Percentiles rank a stretch among this genome's conserved stretches.
Evolutionary conservation across 2,113 vertebrate species (phyloP).

Genomic region (Numida meleagris): DNA sequence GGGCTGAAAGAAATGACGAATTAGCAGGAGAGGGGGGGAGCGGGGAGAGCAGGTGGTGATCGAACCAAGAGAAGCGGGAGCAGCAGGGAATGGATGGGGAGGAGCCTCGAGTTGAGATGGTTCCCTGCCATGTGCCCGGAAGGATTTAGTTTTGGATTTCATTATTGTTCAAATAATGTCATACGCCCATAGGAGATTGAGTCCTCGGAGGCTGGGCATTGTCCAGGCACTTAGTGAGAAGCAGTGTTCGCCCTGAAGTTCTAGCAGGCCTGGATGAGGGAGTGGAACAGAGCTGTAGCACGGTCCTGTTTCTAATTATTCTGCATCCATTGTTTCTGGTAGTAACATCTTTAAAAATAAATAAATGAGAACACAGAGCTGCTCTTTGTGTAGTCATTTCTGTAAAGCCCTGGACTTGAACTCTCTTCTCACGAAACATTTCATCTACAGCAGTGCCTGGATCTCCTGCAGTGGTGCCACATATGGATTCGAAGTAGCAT

Average conservation of each 20-base stretch:
- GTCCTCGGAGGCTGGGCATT: neutral
- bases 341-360: neutral
- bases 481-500: neutral
- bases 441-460: neutral
- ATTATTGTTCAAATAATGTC: constrained; percentile 22
- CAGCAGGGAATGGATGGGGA: constrained; percentile 64
- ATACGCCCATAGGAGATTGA: neutral
- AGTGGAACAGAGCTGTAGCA: neutral
- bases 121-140: constrained; percentile 9
- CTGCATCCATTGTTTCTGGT: constrained; percentile 28
- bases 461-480: neutral
- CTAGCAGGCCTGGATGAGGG: neutral
- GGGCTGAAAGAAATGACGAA: constrained; percentile 61
- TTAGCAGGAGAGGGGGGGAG: neutral
- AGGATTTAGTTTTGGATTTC: constrained; percentile 56
- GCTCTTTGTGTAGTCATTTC: neutral
- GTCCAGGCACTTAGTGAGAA: neutral
- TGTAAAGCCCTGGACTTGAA: neutral
- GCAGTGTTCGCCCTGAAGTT: neutral
- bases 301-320: constrained; percentile 31
- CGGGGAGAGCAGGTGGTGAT: constrained; percentile 65
- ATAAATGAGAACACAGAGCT: neutral
- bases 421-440: neutral
- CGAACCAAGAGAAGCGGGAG: constrained; percentile 47
- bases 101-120: constrained; percentile 1